Conservation (phyloP, 1,140 invertebrate genomes). For the Microplitis demolitor region DNA sequence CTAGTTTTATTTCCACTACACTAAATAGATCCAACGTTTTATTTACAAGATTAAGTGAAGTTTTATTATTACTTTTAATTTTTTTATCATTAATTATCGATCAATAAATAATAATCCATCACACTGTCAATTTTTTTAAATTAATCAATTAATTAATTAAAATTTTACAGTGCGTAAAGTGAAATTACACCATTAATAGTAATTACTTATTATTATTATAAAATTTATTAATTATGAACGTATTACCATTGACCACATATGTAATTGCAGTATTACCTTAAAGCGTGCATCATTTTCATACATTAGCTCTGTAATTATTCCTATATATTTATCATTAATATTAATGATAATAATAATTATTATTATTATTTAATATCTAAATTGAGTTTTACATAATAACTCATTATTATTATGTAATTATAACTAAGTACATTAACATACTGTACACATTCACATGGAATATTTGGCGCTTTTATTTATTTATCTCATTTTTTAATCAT, state of each 20-base stretch:
- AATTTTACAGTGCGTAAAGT: too few relatives aligned
- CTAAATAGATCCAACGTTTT: not conserved
- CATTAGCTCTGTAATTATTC: slow-evolving; percentile 35
- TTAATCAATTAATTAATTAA: too few relatives aligned
- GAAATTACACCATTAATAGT: too few relatives aligned
- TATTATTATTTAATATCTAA: slow-evolving; percentile 43
- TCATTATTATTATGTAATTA: slow-evolving; percentile 45
- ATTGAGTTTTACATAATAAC: slow-evolving; percentile 46
- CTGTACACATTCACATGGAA: slow-evolving; percentile 50
- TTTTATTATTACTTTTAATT: too few relatives aligned
- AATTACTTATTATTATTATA: too few relatives aligned
- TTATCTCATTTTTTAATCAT: not conserved
- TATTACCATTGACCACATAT: not conserved
- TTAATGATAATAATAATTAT: slow-evolving; percentile 38
- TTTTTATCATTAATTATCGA: too few relatives aligned
- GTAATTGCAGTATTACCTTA: slow-evolving; percentile 15
- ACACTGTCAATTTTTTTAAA: too few relatives aligned
- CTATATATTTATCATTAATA: slow-evolving; percentile 40
- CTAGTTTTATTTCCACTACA: not conserved
- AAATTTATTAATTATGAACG: too few relatives aligned
- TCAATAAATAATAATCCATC: too few relatives aligned
- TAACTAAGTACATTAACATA: slow-evolving; percentile 50
- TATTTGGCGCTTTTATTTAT: slow-evolving; percentile 33
- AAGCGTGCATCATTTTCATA: slow-evolving; percentile 35
- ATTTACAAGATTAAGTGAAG: not conserved